Evolutionary conservation across 2,797 vertebrate species (phyloP).

Genomic region (Acanthurus leucopareius): DNA sequence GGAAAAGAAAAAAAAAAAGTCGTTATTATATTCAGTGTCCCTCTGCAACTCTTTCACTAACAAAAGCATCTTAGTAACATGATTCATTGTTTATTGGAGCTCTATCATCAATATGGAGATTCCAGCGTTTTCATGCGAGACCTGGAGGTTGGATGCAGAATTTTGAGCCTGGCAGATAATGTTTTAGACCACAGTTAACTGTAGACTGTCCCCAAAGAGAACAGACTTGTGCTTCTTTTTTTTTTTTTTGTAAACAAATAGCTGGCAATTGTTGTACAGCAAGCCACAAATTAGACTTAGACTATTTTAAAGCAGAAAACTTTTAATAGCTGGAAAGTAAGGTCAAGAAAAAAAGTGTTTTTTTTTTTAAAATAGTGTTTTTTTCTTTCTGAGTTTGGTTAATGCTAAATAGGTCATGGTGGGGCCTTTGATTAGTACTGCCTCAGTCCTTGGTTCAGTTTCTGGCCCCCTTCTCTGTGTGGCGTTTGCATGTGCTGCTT

Average conservation of each 20-base stretch:
- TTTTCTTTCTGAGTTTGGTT: neutral
- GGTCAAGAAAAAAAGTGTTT: neutral
- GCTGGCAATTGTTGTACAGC: conserved; percentile 1
- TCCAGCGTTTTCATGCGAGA: conserved; percentile 88
- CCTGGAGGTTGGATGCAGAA: conserved; percentile 88
- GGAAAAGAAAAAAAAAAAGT: neutral
- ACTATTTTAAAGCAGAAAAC: conserved; percentile 38
- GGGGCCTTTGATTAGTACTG: neutral
- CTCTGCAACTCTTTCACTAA: conserved; percentile 47
- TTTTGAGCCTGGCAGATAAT: conserved; percentile 88
- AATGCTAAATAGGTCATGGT: conserved; percentile 25
- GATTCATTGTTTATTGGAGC: conserved; percentile 87
- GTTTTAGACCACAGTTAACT: conserved; percentile 80
- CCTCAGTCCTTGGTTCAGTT: conserved; percentile 5
- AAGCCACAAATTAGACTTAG: conserved; percentile 26
- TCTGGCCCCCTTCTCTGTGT: neutral
- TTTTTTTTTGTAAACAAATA: conserved; percentile 39
- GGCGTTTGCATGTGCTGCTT: conserved; percentile 2
- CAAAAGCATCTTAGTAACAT: conserved; percentile 75
- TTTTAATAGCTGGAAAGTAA: conserved; percentile 14
- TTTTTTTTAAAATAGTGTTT: neutral
- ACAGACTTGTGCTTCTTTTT: conserved; percentile 30
- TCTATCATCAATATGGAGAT: conserved; percentile 86
- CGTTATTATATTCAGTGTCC: conserved; percentile 14
- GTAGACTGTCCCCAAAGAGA: conserved; percentile 68